Evolutionary conservation across 2,797 vertebrate genomes (phyloP), one percentile per base, ranked within the genome.

Genomic region (Sardinella longiceps): DNA sequence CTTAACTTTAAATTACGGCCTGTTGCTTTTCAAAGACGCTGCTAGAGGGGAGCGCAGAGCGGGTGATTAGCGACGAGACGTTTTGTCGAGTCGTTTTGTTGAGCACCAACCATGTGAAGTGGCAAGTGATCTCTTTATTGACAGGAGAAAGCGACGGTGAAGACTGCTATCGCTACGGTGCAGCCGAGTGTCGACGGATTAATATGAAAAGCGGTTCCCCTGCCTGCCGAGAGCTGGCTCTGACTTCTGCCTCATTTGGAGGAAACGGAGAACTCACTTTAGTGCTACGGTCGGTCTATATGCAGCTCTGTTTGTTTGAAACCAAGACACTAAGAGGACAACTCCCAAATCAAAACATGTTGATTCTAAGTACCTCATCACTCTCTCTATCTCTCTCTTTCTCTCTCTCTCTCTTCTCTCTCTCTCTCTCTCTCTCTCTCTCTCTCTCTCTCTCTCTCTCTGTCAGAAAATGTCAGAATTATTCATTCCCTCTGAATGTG

Each of bases 191-290:
- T 50, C 63, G 37, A 43, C 0, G 37, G 48, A 86, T 82, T 86
- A 48, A 82, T 82, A 82, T 50, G 58, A 86, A 86, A 84, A 84
- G 53, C 23, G 3, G 23, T 56, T n/a, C 20, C 53, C 53, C 20
- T 3, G 20, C 53, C 20, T 3, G 20, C 53, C 53, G 20, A 70
- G 53, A n/a, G 14, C 53, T 6, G 53, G 7, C 80, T 81, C 50
- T 81, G 39, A 48, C 39, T 81, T 46, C 84, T 86, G n/a, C n/a
- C n/a, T n/a, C n/a, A n/a, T 83, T 82, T 84, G 80, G 56, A 66
- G 80, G 58, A 53, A 81, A 56, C 56, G 82, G 82, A 60, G 66
- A 86, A 56, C 20, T 5, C 53, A 56, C 6, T 82, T 83, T 82
- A 23, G 80, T 58, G 48, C n/a, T 28, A 63, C 50, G 48, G 37